Conservation (phyloP, 2,113 vertebrate species). For the Chaenogobius annularis region DNA sequence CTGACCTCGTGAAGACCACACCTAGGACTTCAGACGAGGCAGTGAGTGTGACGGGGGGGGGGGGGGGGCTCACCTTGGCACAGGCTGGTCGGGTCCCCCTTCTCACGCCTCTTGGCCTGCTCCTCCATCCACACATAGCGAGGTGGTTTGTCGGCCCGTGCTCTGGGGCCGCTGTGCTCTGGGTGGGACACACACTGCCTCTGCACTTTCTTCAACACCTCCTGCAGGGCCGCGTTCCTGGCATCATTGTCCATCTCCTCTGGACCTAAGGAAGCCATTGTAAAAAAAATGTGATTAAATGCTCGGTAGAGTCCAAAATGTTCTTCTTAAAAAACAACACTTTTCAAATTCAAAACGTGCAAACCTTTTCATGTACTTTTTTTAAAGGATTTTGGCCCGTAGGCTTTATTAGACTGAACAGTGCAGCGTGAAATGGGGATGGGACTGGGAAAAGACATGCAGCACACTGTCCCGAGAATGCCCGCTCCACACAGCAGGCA, state of each 20-base stretch:
- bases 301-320: too few species aligned
- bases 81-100: constrained; percentile 61
- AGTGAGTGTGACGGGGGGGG: too few species aligned
- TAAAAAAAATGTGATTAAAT: neutral
- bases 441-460: too few species aligned
- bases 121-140: constrained; percentile 90
- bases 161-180: neutral
- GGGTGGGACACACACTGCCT: constrained; percentile 60
- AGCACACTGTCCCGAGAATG: too few species aligned
- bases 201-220: constrained; percentile 83
- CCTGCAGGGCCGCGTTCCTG: constrained; percentile 88
- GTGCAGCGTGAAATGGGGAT: too few species aligned
- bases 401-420: too few species aligned
- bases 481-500: too few species aligned
- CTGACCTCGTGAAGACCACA: too few species aligned
- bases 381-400: too few species aligned
- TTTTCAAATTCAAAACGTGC: too few species aligned
- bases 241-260: constrained; percentile 81
- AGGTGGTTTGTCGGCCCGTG: constrained; percentile 82
- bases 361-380: too few species aligned
- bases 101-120: constrained; percentile 82
- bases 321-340: too few species aligned
- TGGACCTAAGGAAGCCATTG: neutral
- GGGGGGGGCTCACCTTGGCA: constrained; percentile 75
- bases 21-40: constrained; percentile 26